These are phyloP conservation scores for Siphamia tubifer DNA, from an alignment of 2,113 vertebrate species.

Conservation along the genomic window DNA sequence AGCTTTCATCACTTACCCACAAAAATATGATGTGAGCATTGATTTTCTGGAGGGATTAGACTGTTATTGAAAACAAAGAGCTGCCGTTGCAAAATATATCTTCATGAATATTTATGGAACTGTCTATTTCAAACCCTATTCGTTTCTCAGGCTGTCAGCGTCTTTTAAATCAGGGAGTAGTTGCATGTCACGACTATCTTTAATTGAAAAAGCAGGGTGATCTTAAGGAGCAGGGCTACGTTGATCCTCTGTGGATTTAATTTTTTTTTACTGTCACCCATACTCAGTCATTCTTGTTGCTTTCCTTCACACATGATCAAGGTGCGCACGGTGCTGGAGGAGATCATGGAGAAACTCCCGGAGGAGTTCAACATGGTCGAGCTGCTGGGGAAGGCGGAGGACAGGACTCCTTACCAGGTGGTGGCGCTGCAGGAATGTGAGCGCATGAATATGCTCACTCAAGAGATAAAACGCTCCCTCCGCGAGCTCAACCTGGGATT, in stretches of 20 bases:
- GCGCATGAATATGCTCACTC: constrained; percentile 89
- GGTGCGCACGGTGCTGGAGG: constrained; percentile 88
- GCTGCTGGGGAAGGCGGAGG: constrained; percentile 85
- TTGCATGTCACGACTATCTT: background rate
- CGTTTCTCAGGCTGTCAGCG: constrained; percentile 35
- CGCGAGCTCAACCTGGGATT: constrained; percentile 86
- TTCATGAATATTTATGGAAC: constrained; percentile 64
- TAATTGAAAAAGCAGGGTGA: background rate
- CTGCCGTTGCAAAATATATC: constrained; percentile 48
- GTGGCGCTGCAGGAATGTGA: constrained; percentile 95
- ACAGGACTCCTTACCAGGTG: constrained; percentile 88
- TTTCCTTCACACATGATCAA: constrained; percentile 64
- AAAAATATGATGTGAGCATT: constrained; percentile 55
- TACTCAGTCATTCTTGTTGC: background rate
- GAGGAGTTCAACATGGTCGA: constrained; percentile 91
- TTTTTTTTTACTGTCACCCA: background rate
- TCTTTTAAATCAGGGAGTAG: background rate
- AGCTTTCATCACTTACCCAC: constrained; percentile 53
- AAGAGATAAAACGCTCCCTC: constrained; percentile 85
- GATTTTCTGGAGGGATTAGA: constrained; percentile 58
- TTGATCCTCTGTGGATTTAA: background rate
- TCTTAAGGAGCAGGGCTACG: too few relatives aligned
- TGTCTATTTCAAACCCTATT: constrained; percentile 33
- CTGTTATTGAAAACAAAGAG: constrained; percentile 61
- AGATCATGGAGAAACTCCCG: constrained; percentile 87